phyloP scores from a whole-genome alignment of 2,797 vertebrate genomes.

The Acanthiza pusilla region DNA sequence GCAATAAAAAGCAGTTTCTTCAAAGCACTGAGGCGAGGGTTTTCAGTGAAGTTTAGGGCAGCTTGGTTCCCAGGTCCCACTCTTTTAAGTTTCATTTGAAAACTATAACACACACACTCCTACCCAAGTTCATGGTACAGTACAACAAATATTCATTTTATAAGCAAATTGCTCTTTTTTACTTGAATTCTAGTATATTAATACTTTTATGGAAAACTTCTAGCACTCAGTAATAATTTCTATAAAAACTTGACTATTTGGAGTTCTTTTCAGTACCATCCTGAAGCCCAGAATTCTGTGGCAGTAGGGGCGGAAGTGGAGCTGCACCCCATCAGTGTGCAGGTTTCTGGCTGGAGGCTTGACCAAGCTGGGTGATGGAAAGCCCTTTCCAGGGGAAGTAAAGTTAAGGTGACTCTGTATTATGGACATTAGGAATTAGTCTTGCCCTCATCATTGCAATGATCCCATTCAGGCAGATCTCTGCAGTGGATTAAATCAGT shows the following conservation, averaged over 20 bases:
- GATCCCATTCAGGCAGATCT: background rate
- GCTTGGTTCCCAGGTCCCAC: background rate
- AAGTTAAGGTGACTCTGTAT: background rate
- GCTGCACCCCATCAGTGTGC: background rate
- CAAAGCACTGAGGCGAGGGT: background rate
- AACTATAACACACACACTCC: background rate
- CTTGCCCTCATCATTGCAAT: background rate
- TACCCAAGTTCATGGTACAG: background rate
- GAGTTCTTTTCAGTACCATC: background rate
- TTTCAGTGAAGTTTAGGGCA: background rate
- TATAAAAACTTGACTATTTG: background rate
- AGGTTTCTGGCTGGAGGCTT: background rate
- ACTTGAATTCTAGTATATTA: conserved; percentile 25
- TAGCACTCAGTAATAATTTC: background rate
- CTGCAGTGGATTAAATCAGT: background rate
- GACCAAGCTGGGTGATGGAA: background rate
- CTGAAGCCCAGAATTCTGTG: background rate
- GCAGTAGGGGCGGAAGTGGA: background rate
- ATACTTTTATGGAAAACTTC: conserved; percentile 9
- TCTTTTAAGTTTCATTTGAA: conserved; percentile 16
- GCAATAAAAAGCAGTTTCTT: conserved; percentile 35
- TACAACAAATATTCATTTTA: conserved; percentile 24
- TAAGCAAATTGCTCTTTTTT: conserved; percentile 12
- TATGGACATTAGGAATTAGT: background rate
- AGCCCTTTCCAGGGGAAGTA: background rate